Conservation (phyloP, 2,888 invertebrate species). For the Minunthozetes semirufus region DNA sequence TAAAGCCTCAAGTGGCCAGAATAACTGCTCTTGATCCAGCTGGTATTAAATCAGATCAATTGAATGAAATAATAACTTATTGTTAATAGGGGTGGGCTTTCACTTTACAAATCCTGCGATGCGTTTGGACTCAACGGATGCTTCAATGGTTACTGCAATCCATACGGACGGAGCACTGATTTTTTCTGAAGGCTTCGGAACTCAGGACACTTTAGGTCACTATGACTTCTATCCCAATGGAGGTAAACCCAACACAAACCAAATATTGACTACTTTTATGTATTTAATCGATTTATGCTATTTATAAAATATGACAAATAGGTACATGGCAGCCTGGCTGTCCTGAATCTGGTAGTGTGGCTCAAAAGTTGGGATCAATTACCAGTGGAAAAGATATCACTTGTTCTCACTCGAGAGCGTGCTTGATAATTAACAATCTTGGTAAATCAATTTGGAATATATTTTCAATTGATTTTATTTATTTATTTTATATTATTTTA, state of each 20-base stretch:
- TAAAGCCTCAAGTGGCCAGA: not conserved
- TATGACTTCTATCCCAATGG: constrained; percentile 16
- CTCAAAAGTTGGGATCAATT: not conserved
- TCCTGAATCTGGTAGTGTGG: not conserved
- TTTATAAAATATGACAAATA: too few relatives aligned
- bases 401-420: not conserved
- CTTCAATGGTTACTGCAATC: not conserved
- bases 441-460: not conserved
- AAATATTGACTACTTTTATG: not conserved
- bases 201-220: not conserved
- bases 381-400: not conserved
- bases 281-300: too few relatives aligned
- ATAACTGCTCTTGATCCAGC: constrained; percentile 4
- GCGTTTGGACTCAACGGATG: not conserved
- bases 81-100: not conserved
- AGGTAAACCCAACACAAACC: not conserved
- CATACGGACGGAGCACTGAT: not conserved
- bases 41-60: not conserved
- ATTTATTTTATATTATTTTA: not conserved
- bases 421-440: not conserved
- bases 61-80: not conserved
- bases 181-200: not conserved
- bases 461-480: not conserved
- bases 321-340: constrained; percentile 1
- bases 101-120: not conserved